These are phyloP conservation scores for Lycocerus yunnanus DNA, from an alignment of 2,888 invertebrate species.

Conservation along the genomic window DNA sequence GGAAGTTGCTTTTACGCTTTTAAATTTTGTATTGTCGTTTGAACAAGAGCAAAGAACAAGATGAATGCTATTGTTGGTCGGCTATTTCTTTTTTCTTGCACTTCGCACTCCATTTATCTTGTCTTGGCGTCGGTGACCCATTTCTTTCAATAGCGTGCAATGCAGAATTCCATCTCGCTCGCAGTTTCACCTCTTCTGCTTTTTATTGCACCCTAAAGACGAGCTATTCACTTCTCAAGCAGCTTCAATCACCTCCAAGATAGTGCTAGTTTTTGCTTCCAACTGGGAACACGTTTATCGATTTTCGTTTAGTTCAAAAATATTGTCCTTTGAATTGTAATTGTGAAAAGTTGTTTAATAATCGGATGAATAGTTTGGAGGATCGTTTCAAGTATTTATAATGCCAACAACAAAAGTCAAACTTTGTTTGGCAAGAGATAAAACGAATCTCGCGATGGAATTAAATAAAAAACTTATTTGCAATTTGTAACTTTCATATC, in stretches of 20 bases:
- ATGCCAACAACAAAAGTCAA: conserved; percentile 5
- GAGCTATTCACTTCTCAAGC: conserved; percentile 25
- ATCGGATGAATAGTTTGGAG: neutral
- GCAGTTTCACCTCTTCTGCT: conserved; percentile 9
- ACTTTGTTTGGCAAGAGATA: conserved; percentile 11
- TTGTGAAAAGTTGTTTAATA: conserved; percentile 10
- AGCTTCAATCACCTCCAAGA: conserved; percentile 27
- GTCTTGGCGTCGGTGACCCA: conserved; percentile 35
- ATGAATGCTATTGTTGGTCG: conserved; percentile 36
- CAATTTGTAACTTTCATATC: conserved; percentile 31
- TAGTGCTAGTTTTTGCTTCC: conserved; percentile 21
- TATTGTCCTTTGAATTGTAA: conserved; percentile 19
- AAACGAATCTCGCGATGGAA: conserved; percentile 24
- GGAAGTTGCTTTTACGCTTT: conserved; percentile 35
- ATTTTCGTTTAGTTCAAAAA: conserved; percentile 28
- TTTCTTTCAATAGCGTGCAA: conserved; percentile 23
- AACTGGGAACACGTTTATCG: conserved; percentile 14
- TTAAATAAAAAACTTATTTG: conserved; percentile 31
- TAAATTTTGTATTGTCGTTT: conserved; percentile 34
- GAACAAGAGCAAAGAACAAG: conserved; percentile 29
- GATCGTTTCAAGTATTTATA: neutral
- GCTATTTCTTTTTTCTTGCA: conserved; percentile 36
- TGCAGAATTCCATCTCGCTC: conserved; percentile 24
- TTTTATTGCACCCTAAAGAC: conserved; percentile 24
- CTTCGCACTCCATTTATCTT: conserved; percentile 42